Evolutionary conservation across 2,797 vertebrate genomes (phyloP).

Genomic region (Pangasius djambal): DNA sequence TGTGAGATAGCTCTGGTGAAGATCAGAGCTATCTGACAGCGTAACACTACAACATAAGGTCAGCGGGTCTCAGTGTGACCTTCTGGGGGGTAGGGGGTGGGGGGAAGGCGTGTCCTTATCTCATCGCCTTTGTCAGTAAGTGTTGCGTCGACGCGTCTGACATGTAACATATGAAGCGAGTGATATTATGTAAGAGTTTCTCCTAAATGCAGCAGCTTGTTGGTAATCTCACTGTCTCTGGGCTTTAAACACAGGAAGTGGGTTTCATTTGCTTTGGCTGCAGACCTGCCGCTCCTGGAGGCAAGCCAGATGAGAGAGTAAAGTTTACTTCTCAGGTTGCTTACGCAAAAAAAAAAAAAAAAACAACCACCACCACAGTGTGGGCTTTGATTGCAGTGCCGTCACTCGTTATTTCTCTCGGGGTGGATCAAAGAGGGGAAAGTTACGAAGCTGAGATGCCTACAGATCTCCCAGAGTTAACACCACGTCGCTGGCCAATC

Average conservation of each 20-base stretch:
- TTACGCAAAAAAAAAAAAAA: conserved; percentile 60
- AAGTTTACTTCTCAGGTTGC: conserved; percentile 77
- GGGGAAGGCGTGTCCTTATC: background rate
- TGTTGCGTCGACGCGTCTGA: background rate
- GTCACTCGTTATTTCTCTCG: conserved; percentile 34
- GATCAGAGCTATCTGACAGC: conserved; percentile 21
- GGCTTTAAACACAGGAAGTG: conserved; percentile 73
- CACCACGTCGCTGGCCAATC: background rate
- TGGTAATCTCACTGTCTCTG: conserved; percentile 62
- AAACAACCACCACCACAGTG: conserved; percentile 64
- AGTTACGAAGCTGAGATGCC: background rate
- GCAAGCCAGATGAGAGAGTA: conserved; percentile 67
- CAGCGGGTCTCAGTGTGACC: background rate
- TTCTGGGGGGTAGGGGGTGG: background rate
- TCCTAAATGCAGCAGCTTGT: background rate
- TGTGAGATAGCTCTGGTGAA: background rate
- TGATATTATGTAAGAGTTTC: background rate
- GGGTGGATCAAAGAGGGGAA: conserved; percentile 39
- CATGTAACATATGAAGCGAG: background rate
- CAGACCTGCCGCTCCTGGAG: conserved; percentile 46
- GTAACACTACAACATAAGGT: conserved; percentile 12
- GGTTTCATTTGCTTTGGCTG: conserved; percentile 74
- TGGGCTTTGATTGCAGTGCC: conserved; percentile 68
- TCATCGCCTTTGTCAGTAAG: background rate
- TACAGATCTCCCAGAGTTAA: background rate